phyloP scores from a whole-genome alignment of 1,140 invertebrate species.

The Drosophila bocki region DNA sequence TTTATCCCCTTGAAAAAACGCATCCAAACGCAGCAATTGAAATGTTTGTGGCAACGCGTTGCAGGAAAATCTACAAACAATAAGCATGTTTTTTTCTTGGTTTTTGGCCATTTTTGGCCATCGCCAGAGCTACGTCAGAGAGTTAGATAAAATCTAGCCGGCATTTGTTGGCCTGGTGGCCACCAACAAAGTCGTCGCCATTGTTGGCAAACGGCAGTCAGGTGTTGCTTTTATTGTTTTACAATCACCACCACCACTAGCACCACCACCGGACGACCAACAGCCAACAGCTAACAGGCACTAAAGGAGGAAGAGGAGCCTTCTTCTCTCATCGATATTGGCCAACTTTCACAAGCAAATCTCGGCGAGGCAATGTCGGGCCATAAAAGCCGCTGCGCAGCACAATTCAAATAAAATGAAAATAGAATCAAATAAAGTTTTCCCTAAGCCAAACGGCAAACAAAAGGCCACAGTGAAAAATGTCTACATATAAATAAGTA shows the following conservation, averaged over 20 bases:
- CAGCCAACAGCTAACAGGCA: slow-evolving; percentile 5
- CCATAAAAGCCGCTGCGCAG: slow-evolving; percentile 66
- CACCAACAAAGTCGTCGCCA: slow-evolving; percentile 71
- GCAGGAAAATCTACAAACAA: slow-evolving; percentile 70
- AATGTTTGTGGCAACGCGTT: slow-evolving; percentile 57
- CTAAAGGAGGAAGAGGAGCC: slow-evolving; percentile 42
- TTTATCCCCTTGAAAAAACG: slow-evolving; percentile 33
- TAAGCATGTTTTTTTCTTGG: slow-evolving; percentile 64
- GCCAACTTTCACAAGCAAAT: slow-evolving; percentile 68
- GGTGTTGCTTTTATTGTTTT: slow-evolving; percentile 84
- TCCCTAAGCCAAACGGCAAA: slow-evolving; percentile 40
- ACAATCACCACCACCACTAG: slow-evolving; percentile 63
- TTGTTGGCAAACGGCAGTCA: slow-evolving; percentile 79
- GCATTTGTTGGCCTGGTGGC: slow-evolving; percentile 45
- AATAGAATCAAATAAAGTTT: slow-evolving; percentile 82
- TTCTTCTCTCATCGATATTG: slow-evolving; percentile 41
- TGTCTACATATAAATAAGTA: slow-evolving; percentile 42
- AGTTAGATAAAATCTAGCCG: slow-evolving; percentile 50
- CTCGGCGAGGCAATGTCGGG: slow-evolving; percentile 55
- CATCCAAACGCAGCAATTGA: slow-evolving; percentile 75
- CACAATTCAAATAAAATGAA: slow-evolving; percentile 83
- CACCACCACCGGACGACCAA: slow-evolving; percentile 9
- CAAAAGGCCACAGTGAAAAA: slow-evolving; percentile 69
- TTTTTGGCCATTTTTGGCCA: slow-evolving; percentile 66
- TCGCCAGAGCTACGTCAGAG: slow-evolving; percentile 3